Evolutionary conservation across 2,888 invertebrate genomes (phyloP).

Genomic region (Trissolcus japonicus): DNA sequence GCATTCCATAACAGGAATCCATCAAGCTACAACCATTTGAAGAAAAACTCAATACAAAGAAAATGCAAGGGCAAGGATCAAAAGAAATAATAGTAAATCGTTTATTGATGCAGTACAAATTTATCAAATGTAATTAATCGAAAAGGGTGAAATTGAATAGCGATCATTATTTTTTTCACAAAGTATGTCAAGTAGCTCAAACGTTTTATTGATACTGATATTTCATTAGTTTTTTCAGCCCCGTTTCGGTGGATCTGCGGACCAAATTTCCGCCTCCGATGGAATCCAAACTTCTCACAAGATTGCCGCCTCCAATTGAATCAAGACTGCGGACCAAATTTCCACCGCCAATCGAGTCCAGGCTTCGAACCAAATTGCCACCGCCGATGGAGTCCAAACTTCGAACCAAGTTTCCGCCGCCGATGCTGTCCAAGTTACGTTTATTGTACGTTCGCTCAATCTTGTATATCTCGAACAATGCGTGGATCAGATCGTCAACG

Average conservation of each 20-base stretch:
- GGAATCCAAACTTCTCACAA: conserved; percentile 60
- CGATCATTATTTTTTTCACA: conserved; percentile 8
- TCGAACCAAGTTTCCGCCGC: conserved; percentile 76
- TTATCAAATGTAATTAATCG: too few species aligned
- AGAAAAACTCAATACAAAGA: not conserved
- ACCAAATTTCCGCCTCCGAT: conserved; percentile 55
- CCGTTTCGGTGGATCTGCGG: conserved; percentile 62
- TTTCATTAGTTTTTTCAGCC: conserved; percentile 7
- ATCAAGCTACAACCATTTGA: not conserved
- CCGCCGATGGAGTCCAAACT: conserved; percentile 33
- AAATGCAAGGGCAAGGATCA: too few species aligned
- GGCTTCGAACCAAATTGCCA: conserved; percentile 57
- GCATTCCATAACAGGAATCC: not conserved
- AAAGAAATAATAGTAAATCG: too few species aligned
- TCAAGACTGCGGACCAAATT: conserved; percentile 54
- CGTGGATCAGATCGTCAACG: conserved; percentile 57
- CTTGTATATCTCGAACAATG: conserved; percentile 32
- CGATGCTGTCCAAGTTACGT: conserved; percentile 68
- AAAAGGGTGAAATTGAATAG: not conserved
- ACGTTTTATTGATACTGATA: conserved; percentile 3
- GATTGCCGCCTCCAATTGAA: conserved; percentile 51
- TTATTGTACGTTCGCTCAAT: conserved; percentile 26
- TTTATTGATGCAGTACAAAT: too few species aligned
- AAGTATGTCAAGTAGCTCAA: conserved; percentile 26
- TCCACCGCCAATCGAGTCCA: conserved; percentile 64